Conservation (phyloP, 2,888 invertebrate genomes). For the Chironomus tentans region DNA sequence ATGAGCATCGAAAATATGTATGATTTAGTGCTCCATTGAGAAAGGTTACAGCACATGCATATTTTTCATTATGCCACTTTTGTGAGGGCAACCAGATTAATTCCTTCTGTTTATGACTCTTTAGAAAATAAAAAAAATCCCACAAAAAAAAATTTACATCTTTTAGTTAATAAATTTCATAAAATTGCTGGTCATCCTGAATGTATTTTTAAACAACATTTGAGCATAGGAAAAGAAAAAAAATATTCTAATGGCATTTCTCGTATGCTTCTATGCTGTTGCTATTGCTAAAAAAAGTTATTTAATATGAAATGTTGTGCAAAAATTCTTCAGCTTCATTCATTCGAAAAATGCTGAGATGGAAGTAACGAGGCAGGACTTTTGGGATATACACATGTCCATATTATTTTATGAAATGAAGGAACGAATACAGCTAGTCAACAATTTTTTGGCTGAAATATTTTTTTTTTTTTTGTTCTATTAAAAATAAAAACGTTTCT, state of each 20-base stretch:
- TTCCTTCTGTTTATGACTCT: neutral
- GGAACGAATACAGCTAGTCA: neutral
- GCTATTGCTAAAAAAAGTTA: neutral
- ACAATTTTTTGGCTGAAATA: neutral
- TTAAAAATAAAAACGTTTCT: neutral
- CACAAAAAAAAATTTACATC: no score
- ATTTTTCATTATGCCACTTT: neutral
- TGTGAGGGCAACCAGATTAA: neutral
- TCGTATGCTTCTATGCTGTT: neutral
- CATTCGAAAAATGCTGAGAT: constrained; percentile 8
- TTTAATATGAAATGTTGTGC: constrained; percentile 16
- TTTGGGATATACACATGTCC: neutral
- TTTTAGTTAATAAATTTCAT: neutral
- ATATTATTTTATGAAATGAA: neutral
- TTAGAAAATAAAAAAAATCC: no score
- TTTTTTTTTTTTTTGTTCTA: neutral
- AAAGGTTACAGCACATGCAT: constrained; percentile 14
- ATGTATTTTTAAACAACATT: neutral
- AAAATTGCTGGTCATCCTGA: neutral
- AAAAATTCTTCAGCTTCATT: constrained; percentile 11
- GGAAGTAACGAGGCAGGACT: neutral
- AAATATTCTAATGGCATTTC: constrained; percentile 1
- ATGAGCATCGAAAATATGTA: neutral
- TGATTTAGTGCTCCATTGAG: constrained; percentile 15
- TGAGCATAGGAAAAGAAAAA: neutral